Percentiles rank a stretch among this genome's conserved stretches.
Conservation (phyloP, 2,888 invertebrate genomes). For the Panopea generosa region DNA sequence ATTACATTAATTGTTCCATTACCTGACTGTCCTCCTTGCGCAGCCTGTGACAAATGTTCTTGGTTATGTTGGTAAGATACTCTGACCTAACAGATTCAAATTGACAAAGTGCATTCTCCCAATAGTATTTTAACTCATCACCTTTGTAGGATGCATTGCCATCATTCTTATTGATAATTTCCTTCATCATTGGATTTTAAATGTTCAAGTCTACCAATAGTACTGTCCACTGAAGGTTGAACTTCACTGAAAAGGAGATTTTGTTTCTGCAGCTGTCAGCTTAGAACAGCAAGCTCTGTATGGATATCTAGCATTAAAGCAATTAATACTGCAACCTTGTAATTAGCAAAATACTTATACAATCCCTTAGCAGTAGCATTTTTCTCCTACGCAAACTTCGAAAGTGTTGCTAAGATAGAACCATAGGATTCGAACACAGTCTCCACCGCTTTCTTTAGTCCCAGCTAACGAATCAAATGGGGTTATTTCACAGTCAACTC, state of each 20-base stretch:
- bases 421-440: constrained; percentile 47
- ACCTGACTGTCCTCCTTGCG: constrained; percentile 26
- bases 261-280: constrained; percentile 40
- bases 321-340: constrained; percentile 39
- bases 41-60: constrained; percentile 31
- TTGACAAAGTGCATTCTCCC: constrained; percentile 21
- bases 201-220: constrained; percentile 16
- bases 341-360: constrained; percentile 36
- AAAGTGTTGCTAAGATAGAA: constrained; percentile 47
- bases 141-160: constrained; percentile 5
- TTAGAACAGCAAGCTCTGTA: constrained; percentile 25
- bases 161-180: constrained; percentile 19
- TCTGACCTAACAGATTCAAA: constrained; percentile 10
- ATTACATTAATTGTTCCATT: constrained; percentile 20
- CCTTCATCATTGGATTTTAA: constrained; percentile 28
- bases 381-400: constrained; percentile 46
- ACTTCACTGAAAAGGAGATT: constrained; percentile 50
- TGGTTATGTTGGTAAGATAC: constrained; percentile 15
- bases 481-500: constrained; percentile 54
- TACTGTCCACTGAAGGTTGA: constrained; percentile 33
- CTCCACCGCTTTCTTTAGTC: constrained; percentile 45
- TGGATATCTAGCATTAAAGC: constrained; percentile 58
- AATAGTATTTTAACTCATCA: not conserved
- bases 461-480: constrained; percentile 53
- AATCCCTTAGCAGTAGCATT: constrained; percentile 39